These are phyloP conservation scores for Boleophthalmus pectinirostris DNA, from an alignment of 2,113 vertebrate genomes.

Conservation along the genomic window DNA sequence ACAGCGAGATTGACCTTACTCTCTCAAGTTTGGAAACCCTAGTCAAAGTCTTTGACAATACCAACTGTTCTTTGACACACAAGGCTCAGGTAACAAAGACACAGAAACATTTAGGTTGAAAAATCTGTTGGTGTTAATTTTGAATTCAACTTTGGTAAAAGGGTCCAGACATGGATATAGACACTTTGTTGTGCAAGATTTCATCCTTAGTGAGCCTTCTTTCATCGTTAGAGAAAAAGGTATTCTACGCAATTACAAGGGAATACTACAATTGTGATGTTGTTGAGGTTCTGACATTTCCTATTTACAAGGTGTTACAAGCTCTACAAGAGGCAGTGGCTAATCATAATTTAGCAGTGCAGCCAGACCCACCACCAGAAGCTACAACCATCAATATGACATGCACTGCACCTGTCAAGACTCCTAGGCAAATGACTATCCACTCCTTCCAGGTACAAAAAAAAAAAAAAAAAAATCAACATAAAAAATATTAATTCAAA, in stretches of 20 bases:
- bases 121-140: neutral
- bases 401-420: conserved; percentile 46
- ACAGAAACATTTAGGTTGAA: neutral
- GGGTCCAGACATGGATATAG: conserved; percentile 78
- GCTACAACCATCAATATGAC: conserved; percentile 10
- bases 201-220: conserved; percentile 81
- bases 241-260: conserved; percentile 30
- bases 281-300: neutral
- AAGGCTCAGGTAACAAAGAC: conserved; percentile 73
- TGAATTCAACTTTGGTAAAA: conserved; percentile 31
- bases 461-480: conserved; percentile 18
- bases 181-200: conserved; percentile 81
- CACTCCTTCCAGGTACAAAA: conserved; percentile 82
- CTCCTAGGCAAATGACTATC: conserved; percentile 65
- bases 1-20: conserved; percentile 85
- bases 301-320: conserved; percentile 78
- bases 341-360: conserved; percentile 80
- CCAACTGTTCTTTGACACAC: conserved; percentile 59
- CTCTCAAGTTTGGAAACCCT: conserved; percentile 83
- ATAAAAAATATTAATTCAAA: no score
- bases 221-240: conserved; percentile 84
- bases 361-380: conserved; percentile 54
- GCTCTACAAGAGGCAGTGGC: conserved; percentile 81
- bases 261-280: neutral
- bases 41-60: conserved; percentile 82